These are phyloP conservation scores for Myrmecobius fasciatus DNA, from an alignment of 2,113 vertebrate genomes.

Conservation along the genomic window DNA sequence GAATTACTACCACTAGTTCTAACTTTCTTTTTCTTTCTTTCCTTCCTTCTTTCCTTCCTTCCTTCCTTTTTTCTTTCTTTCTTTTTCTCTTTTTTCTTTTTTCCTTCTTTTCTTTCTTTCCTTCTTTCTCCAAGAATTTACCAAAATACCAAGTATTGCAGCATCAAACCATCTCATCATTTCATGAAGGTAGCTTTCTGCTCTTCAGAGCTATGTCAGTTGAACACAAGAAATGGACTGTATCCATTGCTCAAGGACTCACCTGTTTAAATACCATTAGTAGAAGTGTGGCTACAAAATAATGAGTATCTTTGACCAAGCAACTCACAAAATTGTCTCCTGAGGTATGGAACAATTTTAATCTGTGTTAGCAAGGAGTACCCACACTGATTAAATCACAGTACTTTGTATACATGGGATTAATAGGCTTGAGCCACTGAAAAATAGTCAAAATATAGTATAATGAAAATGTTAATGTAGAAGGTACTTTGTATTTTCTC, in stretches of 20 bases:
- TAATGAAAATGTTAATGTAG: background rate
- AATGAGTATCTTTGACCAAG: background rate
- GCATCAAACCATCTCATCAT: background rate
- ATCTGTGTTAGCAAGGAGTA: background rate
- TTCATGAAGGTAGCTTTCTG: background rate
- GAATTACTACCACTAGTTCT: background rate
- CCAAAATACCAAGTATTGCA: conserved; percentile 20
- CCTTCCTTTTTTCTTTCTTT: too few species aligned
- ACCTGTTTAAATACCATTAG: background rate
- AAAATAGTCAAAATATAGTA: background rate
- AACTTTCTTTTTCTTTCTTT: conserved; percentile 39
- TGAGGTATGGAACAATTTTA: background rate
- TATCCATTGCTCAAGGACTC: background rate
- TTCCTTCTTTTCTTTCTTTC: too few species aligned
- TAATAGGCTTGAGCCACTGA: background rate
- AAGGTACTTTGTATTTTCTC: conserved; percentile 36
- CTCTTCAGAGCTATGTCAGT: background rate
- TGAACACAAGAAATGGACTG: background rate
- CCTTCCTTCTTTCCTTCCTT: too few species aligned
- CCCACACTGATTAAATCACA: background rate
- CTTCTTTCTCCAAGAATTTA: background rate
- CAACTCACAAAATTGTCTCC: background rate
- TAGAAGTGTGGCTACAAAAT: background rate
- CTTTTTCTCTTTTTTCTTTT: too few species aligned
- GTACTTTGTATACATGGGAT: conserved; percentile 29